Conservation (phyloP, 2,113 vertebrate species). For the Chloebia gouldiae region DNA sequence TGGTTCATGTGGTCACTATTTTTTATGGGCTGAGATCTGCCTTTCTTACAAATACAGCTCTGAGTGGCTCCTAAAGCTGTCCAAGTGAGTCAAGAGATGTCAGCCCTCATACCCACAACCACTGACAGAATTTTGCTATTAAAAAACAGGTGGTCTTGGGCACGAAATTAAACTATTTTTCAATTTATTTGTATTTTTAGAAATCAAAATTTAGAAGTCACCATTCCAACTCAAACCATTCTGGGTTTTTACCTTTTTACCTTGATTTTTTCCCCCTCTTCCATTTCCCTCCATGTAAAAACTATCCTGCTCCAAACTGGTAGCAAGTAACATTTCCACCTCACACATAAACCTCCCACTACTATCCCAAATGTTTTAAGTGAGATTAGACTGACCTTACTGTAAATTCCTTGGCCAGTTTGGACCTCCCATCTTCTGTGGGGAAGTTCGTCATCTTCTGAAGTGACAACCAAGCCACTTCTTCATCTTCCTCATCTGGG, state of each 20-base stretch:
- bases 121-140: accelerated
- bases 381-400: not conserved
- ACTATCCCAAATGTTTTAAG: not conserved
- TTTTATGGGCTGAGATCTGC: not conserved
- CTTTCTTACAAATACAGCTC: not conserved
- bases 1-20: not conserved
- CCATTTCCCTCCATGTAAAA: not conserved
- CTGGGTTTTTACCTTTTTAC: not conserved
- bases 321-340: not conserved
- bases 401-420: not conserved
- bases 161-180: not conserved
- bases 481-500: not conserved
- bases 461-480: not conserved
- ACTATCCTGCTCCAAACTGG: not conserved
- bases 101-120: not conserved
- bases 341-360: no score
- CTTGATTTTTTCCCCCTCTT: not conserved
- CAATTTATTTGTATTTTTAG: not conserved
- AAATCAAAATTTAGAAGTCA: not conserved
- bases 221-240: not conserved
- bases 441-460: not conserved
- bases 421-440: not conserved
- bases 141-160: not conserved
- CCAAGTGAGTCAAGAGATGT: not conserved
- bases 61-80: not conserved